These are phyloP conservation scores for Theretra japonica DNA, from an alignment of 2,888 invertebrate species.

Conservation along the genomic window DNA sequence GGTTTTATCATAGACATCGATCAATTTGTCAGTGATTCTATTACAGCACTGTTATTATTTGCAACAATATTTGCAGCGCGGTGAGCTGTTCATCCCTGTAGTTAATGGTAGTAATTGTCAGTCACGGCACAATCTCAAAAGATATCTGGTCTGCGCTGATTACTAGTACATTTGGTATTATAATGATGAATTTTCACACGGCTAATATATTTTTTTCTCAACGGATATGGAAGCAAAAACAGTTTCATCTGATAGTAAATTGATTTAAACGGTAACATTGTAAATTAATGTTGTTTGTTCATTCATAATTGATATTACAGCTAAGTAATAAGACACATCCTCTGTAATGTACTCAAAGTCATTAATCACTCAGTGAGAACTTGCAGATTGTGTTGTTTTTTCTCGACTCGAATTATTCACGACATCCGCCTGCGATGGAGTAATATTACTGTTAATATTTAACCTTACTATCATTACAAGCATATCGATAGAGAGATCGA, in stretches of 20 bases:
- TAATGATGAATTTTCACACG: not conserved
- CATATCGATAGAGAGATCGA: not conserved
- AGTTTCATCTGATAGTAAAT: not conserved
- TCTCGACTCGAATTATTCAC: not conserved
- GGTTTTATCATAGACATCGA: not conserved
- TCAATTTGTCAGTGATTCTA: not conserved
- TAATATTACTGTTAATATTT: slow-evolving; percentile 20
- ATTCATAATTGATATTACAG: slow-evolving; percentile 10
- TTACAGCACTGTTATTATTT: not conserved
- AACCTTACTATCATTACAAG: not conserved
- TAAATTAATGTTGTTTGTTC: slow-evolving; percentile 2
- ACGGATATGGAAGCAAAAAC: not conserved
- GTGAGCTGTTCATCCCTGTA: not conserved
- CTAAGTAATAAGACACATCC: slow-evolving; percentile 22
- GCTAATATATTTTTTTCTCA: not conserved
- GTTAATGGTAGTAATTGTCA: not conserved
- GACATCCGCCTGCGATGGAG: not conserved
- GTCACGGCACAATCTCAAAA: not conserved
- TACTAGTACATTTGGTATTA: not conserved
- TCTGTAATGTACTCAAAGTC: slow-evolving; percentile 4
- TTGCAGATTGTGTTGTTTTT: slow-evolving; percentile 17
- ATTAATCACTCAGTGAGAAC: slow-evolving; percentile 9
- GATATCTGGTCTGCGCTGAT: not conserved
- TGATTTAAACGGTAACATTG: not conserved
- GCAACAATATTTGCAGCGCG: not conserved